Evolutionary conservation across 2,888 invertebrate genomes (phyloP).

Genomic region (Drosophila pseudotakahashii): DNA sequence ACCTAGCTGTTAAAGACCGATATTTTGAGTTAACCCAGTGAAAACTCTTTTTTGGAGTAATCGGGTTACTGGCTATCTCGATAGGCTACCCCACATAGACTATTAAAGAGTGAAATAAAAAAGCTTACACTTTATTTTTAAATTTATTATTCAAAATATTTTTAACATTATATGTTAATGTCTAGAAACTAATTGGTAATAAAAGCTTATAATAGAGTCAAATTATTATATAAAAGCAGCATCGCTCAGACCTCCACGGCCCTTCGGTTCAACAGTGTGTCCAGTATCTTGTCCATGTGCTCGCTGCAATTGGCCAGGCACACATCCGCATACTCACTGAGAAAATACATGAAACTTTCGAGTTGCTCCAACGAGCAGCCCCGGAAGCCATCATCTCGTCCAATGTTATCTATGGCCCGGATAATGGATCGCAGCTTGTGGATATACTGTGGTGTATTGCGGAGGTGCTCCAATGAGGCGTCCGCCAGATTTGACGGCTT

Average conservation of each 20-base stretch:
- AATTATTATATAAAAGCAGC: background rate
- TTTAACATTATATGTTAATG: constrained; percentile 68
- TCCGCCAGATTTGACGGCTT: constrained; percentile 50
- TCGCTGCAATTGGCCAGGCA: constrained; percentile 76
- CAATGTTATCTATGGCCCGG: constrained; percentile 71
- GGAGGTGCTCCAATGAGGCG: constrained; percentile 54
- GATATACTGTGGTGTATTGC: constrained; percentile 66
- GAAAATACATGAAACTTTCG: constrained; percentile 78
- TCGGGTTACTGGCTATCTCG: no score
- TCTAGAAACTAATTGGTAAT: constrained; percentile 26
- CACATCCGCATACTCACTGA: constrained; percentile 78
- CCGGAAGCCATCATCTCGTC: constrained; percentile 69
- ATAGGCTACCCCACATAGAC: no score
- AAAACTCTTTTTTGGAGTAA: no score
- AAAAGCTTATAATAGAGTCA: background rate
- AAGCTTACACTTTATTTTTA: background rate
- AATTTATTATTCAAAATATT: constrained; percentile 47
- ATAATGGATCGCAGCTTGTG: constrained; percentile 67
- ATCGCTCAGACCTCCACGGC: constrained; percentile 59
- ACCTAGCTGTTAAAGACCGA: no score
- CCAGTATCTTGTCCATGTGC: constrained; percentile 76
- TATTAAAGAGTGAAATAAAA: no score
- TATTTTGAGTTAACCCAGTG: no score
- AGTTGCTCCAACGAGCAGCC: constrained; percentile 72
- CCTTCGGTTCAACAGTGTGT: constrained; percentile 67